Percentiles rank a stretch among this genome's conserved stretches.
Evolutionary conservation across 2,113 vertebrate genomes (phyloP).

Genomic region (Serilophus lunatus): DNA sequence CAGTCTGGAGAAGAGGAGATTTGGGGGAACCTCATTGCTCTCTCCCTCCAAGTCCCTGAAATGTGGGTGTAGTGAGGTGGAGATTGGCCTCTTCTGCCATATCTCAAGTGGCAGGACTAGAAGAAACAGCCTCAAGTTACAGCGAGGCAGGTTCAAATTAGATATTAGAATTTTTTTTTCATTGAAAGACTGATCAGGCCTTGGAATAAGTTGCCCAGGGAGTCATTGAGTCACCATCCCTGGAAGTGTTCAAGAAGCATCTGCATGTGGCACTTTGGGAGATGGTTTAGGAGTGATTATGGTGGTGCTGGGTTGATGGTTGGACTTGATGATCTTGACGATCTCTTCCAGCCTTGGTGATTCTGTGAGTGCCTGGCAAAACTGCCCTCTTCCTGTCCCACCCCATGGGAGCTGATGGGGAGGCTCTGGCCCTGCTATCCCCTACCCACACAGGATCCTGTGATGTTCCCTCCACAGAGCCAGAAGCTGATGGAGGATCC

Average conservation of each 20-base stretch:
- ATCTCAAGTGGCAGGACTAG: not conserved
- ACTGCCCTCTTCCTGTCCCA: not conserved
- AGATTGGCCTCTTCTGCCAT: not conserved
- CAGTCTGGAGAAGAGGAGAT: not conserved
- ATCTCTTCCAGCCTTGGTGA: not conserved
- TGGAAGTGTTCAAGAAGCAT: not conserved
- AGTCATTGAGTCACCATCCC: not conserved
- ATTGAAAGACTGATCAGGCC: not conserved
- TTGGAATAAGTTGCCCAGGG: not conserved
- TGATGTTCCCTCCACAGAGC: accelerated
- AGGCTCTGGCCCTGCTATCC: not conserved
- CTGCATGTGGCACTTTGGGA: not conserved
- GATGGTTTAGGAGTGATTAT: not conserved
- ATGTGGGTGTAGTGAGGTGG: not conserved
- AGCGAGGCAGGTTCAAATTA: not conserved
- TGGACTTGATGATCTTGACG: not conserved
- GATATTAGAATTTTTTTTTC: not conserved
- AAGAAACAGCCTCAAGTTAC: not conserved
- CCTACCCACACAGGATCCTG: accelerated
- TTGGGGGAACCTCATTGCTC: not conserved
- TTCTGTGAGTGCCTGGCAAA: not conserved
- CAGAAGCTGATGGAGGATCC: accelerated
- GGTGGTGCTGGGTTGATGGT: not conserved
- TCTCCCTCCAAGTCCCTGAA: not conserved
- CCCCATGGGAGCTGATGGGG: not conserved